A percentile compares a stretch with the other conserved stretches of the same genome.
Evolutionary conservation across 1,140 invertebrate species (phyloP).

Genomic region (Diachasmimorpha longicaudata): DNA sequence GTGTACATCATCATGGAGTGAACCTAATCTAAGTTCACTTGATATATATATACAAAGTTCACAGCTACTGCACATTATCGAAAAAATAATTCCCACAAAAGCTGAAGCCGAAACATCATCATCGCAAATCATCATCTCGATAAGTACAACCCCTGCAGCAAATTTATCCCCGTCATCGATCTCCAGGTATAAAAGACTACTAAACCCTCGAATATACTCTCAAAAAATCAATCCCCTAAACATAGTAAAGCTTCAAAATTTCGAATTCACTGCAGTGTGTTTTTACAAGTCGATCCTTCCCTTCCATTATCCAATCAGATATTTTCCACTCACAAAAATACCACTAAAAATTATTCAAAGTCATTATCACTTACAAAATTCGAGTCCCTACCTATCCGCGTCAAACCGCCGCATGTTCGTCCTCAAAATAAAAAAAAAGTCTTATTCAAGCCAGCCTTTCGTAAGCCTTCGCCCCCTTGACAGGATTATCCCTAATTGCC

Average conservation of each 20-base stretch:
- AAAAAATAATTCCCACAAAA: not conserved
- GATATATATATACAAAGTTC: not conserved
- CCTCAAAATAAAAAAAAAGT: not conserved
- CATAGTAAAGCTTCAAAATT: not conserved
- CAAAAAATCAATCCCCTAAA: not conserved
- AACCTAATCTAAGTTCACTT: not conserved
- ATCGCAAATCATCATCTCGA: not conserved
- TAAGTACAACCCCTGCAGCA: not conserved
- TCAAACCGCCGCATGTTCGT: no score
- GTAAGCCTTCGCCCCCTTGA: not conserved
- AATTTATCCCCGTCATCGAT: not conserved
- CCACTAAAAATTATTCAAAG: not conserved
- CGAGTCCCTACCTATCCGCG: not conserved
- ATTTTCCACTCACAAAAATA: not conserved
- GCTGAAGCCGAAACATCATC: not conserved
- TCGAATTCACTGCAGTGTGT: not conserved
- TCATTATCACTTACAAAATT: not conserved
- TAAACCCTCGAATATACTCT: not conserved
- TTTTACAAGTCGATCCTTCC: not conserved
- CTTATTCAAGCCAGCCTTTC: not conserved
- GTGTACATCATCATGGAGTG: not conserved
- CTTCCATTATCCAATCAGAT: not conserved
- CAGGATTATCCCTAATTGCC: not conserved
- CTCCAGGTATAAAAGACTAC: not conserved
- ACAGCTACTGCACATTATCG: not conserved